Conservation (phyloP, 2,113 vertebrate species). For the Asarcornis scutulata region DNA sequence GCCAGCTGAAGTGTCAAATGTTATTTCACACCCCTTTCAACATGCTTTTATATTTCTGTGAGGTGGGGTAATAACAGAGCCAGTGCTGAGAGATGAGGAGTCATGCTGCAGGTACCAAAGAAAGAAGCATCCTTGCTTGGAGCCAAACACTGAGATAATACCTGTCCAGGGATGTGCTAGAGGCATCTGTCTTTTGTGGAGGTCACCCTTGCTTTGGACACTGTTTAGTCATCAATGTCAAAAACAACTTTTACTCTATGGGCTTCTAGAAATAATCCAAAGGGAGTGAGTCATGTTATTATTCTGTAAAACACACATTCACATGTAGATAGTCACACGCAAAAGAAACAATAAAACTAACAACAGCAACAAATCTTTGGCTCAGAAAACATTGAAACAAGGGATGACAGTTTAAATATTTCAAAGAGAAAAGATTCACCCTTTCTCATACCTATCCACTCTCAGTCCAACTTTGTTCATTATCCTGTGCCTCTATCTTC, state of each 20-base stretch:
- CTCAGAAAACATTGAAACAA: background rate
- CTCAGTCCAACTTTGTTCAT: background rate
- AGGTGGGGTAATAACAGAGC: background rate
- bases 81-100: background rate
- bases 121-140: background rate
- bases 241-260: background rate
- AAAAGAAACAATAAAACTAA: background rate
- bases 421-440: background rate
- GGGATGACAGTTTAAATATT: background rate
- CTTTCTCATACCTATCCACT: background rate
- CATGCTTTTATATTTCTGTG: background rate
- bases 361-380: background rate
- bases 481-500: background rate
- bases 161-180: background rate
- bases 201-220: background rate
- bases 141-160: background rate
- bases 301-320: background rate
- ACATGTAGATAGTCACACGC: fast-evolving
- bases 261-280: background rate
- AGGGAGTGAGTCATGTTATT: background rate
- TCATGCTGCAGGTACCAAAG: background rate
- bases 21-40: background rate
- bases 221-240: background rate
- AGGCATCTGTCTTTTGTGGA: background rate
- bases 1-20: background rate